phyloP scores from a whole-genome alignment of 2,888 invertebrate species.

The Phengaris arion region DNA sequence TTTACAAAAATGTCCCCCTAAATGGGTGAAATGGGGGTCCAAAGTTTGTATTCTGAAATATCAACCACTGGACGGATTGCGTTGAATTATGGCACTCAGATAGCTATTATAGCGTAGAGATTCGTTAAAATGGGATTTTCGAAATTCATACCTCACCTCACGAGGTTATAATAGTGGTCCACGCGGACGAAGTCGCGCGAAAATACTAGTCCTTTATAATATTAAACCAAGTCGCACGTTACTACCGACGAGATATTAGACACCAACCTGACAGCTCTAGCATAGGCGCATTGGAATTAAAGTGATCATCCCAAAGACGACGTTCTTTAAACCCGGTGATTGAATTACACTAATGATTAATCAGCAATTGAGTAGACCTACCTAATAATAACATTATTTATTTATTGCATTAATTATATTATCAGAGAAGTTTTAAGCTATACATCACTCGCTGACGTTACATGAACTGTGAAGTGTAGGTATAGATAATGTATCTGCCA shows the following conservation, averaged over 20 bases:
- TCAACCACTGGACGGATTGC: no score
- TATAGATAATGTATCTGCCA: constrained; percentile 3
- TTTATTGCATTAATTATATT: not conserved
- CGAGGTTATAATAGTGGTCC: no score
- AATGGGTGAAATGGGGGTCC: no score
- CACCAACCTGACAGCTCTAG: not conserved
- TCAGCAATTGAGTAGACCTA: not conserved
- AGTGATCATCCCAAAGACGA: not conserved
- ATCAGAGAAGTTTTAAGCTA: constrained; percentile 10
- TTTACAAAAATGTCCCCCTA: no score
- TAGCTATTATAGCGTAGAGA: no score
- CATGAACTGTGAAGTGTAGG: not conserved
- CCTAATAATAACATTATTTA: not conserved
- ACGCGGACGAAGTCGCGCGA: no score
- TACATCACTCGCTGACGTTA: constrained; percentile 8
- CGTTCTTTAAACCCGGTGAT: not conserved
- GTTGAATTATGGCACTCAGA: no score
- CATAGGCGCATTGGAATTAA: not conserved
- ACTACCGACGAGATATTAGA: not conserved
- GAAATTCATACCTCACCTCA: no score
- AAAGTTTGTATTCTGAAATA: no score
- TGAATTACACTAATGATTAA: not conserved
- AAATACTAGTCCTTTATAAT: not conserved
- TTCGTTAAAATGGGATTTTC: no score
- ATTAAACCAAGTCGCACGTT: not conserved